Conservation (phyloP, 2,113 vertebrate genomes). For the Dromiciops gliroides region DNA sequence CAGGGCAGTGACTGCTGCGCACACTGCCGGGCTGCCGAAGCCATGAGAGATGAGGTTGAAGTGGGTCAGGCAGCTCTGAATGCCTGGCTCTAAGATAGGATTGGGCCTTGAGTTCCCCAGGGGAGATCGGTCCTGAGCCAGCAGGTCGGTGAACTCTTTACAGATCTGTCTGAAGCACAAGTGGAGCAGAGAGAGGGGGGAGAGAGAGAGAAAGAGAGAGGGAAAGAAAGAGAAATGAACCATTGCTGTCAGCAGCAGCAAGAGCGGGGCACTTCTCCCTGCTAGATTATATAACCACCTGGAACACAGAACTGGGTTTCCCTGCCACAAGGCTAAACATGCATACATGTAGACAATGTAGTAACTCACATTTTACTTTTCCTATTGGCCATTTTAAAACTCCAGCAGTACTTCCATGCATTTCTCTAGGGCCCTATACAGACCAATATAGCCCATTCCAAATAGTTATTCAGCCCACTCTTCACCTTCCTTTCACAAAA, state of each 20-base stretch:
- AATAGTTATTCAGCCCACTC: background rate
- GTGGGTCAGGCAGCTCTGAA: slow-evolving; percentile 99
- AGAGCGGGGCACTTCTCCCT: slow-evolving; percentile 32
- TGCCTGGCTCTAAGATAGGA: slow-evolving; percentile 98
- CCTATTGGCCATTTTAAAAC: background rate
- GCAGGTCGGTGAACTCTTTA: slow-evolving; percentile 99
- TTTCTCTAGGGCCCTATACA: background rate
- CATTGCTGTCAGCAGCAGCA: slow-evolving; percentile 25
- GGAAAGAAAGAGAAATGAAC: slow-evolving; percentile 69
- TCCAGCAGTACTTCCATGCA: background rate
- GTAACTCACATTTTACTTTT: background rate
- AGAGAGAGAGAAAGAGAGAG: slow-evolving; percentile 24
- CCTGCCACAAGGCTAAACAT: background rate
- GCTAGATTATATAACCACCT: background rate
- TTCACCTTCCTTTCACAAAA: background rate
- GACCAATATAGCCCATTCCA: background rate
- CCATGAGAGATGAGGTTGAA: slow-evolving; percentile 99
- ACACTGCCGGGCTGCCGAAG: slow-evolving; percentile 98
- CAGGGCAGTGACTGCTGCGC: slow-evolving; percentile 97
- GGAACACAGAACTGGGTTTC: background rate
- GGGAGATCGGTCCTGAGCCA: slow-evolving; percentile 99
- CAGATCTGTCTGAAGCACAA: slow-evolving; percentile 96
- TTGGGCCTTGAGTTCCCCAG: slow-evolving; percentile 98
- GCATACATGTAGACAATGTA: background rate
- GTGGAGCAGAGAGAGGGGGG: slow-evolving; percentile 75